A percentile compares a stretch with the other conserved stretches of the same genome.
Conservation (phyloP, 2,888 invertebrate species). For the Girardia tigrina region DNA sequence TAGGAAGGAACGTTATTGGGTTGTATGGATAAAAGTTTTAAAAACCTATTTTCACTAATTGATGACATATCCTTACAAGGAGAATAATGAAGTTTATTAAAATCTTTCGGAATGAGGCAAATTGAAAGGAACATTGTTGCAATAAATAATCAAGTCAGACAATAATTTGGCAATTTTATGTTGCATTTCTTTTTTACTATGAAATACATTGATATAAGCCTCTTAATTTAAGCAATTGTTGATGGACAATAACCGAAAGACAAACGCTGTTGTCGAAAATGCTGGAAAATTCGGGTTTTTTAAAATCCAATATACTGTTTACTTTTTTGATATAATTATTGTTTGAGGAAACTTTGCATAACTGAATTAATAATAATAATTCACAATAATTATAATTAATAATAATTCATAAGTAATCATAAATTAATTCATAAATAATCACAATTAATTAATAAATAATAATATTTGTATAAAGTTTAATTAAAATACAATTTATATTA, state of each 20-base stretch:
- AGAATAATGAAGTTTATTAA: not conserved
- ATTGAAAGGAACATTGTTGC: constrained; percentile 71
- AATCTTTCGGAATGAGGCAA: not conserved
- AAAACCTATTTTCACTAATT: constrained; percentile 8
- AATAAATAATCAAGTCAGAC: constrained; percentile 88
- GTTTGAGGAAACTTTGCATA: too few species aligned
- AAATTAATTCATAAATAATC: too few species aligned
- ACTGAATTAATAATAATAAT: too few species aligned
- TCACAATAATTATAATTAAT: too few species aligned
- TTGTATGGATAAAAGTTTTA: not conserved
- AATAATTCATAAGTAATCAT: too few species aligned
- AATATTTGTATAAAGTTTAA: too few species aligned
- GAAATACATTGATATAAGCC: not conserved
- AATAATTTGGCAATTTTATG: constrained; percentile 86
- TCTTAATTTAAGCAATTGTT: constrained; percentile 27
- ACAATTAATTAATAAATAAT: too few species aligned
- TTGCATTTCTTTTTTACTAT: constrained; percentile 65
- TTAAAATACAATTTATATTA: too few species aligned
- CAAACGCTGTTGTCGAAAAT: not conserved
- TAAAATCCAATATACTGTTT: not conserved
- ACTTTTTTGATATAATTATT: too few species aligned
- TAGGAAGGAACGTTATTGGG: not conserved
- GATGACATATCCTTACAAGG: constrained; percentile 31
- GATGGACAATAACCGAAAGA: not conserved
- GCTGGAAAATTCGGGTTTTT: not conserved